Base-by-base conservation (phyloP, 2,888 invertebrate species). In the Melinaea menophilus region DNA sequence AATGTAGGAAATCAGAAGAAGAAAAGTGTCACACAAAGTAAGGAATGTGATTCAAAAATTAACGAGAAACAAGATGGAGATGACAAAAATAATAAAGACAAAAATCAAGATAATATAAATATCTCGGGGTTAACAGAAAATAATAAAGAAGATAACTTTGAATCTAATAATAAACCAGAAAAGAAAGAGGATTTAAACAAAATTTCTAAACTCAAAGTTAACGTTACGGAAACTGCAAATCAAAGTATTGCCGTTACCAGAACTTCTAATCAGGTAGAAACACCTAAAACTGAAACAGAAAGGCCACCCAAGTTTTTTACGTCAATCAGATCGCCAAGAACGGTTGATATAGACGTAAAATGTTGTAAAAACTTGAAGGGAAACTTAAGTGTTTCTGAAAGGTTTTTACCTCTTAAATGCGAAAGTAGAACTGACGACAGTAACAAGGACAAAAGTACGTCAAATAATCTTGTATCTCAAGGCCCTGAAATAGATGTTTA, bases 301-400 rank as follows among this genome's bases (percentile, higher is more conserved):
- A 79, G 90, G 67, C 89, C 89, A 54, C 90, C 85, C 4, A 90
- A 90, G 74, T 90, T 90, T 76, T 90, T 90, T 63, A 90, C 90
- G 11, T 90, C 90, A 1, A 81, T 69, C 66, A 78, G 90, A 72
- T 85, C 86, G 56, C 88, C 89, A 22, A 82, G 90, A 71, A 87
- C 80, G 37, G 86, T 90, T 22, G 90, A 90, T 58, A 88, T 90
- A 61, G 90, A 90, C 71, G 86, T 90, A 0, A 90, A 90, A 76
- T 89, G 85, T 71, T 85, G 80, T 58, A 90, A 90, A 77, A 90
- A 80, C 70, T 85, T 88, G 5, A 90, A 90, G 77, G 89, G 89
- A n/a, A 89, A 86, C 71, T 75, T 89, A 58, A 87, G 82, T 68
- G 85, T 86, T 45, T 88, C 88, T 34, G 90, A 90, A 76, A 80